Base-by-base conservation (phyloP, 2,113 vertebrate species). In the Cololabis saira region DNA sequence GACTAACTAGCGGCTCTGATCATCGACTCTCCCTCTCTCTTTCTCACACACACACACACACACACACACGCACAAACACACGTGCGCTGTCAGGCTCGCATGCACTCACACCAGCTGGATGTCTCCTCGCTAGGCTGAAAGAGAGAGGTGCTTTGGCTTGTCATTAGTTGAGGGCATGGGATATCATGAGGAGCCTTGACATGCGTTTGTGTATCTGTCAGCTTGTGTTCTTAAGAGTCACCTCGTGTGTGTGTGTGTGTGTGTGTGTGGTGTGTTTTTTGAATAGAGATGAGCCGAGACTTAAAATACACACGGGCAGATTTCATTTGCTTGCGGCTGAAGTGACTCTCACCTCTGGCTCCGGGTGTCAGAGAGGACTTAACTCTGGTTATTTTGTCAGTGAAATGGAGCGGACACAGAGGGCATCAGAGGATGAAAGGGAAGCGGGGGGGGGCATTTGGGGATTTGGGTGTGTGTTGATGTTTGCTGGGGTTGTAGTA, bases 81-180 rank as follows among this genome's bases (percentile, higher is more conserved):
- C 61, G 71, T 77, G 64, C 67, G 56, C 81, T 58, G 80, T 76
- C 58, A 79, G 66, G 63, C 82, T 76, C 72, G 53, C 81, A 75
- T 81, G 79, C 81, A 72, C 84, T 80, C 58, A 48, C 57, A 40
- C 86, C 64, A 76, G 76, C 81, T 88, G 89, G 89, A 90, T 91
- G 87, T 82, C 72, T 85, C 68, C 73, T 84, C 80, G 65, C 87
- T 92, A 91, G 83, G 81, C 89, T 90, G 87, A 86, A 89, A 82
- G 73, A 89, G 86, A 92, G 86, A 94, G 90, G 90, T 91, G 90
- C 88, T 87, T 78, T 69, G 78, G 79, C 83, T 92, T 90, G 75
- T 83, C 75, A 83, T 84, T 91, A 80, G 70, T 78, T 87, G 67
- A 76, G 42, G 69, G 64, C 57, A 55, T 41, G 44, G 74, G 75